Base-by-base conservation (phyloP, 1,140 invertebrate genomes). In the Metaphire vulgaris region DNA sequence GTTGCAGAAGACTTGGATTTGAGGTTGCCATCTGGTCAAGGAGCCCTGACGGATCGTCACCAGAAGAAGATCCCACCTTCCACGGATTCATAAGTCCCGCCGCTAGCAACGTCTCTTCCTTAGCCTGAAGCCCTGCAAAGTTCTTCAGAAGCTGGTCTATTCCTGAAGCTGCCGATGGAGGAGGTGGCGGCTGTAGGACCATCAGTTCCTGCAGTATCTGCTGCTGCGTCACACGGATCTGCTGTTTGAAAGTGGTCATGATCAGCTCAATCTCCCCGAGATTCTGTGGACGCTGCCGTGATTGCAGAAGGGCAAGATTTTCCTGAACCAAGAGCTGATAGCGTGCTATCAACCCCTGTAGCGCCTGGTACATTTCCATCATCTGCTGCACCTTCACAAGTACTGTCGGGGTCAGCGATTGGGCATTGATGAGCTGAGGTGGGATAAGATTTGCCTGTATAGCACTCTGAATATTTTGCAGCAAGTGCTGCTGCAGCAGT, bases 321-420 rank as follows among this genome's bases (percentile, higher is more conserved):
- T 56, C 41, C 41, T 56, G 41, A 21, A 56, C 6, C 41, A 56
- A 12, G 41, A 56, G 41, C 41, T 56, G 41, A 21, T 56, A 56
- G 41, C 41, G 41, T 12, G 41, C 41, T 6, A 6, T 56, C 6
- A 56, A 21, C 6, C 41, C 41, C 41, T 56, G 41, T 21, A 56
- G 41, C 41, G 41, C 41, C 41, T 56, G 41, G 41, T 56, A 56
- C 41, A 56, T 56, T 56, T 56, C 41, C 41, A 56, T 56, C 41
- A 56, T 56, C 41, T 56, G 41, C 41, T 56, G 41, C 6, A 56
- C 6, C 41, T 56, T 56, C 6, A 56, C 21, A 21, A 56, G 41
- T 6, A 56, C 41, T 6, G 41, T 56, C 41, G 41, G 41, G 6
- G 41, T 56, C 41, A 56, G 41, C 41, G 41, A 56, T 21, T 56